These are phyloP conservation scores for Tridacna gigas DNA, from an alignment of 2,888 invertebrate genomes.

Conservation along the genomic window DNA sequence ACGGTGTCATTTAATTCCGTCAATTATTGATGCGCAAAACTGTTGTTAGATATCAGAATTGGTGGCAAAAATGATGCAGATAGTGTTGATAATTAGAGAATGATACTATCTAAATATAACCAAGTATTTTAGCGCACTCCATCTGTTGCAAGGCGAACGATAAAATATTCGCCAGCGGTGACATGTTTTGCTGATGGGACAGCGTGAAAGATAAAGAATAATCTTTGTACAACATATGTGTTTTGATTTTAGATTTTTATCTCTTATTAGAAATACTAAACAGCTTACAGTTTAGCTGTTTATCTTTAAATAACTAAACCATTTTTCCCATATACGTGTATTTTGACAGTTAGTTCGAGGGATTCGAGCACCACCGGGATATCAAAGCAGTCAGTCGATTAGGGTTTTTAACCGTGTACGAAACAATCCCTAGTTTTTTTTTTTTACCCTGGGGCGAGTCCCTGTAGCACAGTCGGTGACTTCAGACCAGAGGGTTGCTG, in stretches of 20 bases:
- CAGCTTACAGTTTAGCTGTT: neutral
- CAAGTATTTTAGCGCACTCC: neutral
- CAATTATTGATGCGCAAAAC: neutral
- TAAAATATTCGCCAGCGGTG: conserved; percentile 1
- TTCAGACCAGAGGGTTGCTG: too few relatives aligned
- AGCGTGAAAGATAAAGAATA: neutral
- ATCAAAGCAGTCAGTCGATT: too few relatives aligned
- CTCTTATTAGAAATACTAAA: neutral
- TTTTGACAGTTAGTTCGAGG: too few relatives aligned
- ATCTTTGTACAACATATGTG: neutral
- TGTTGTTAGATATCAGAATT: neutral
- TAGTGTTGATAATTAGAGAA: too few relatives aligned
- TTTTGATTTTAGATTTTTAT: neutral
- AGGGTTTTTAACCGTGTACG: too few relatives aligned
- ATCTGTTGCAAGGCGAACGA: neutral
- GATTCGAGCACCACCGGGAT: too few relatives aligned
- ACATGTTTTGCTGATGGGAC: neutral
- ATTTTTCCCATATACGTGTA: too few relatives aligned
- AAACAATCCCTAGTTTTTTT: too few relatives aligned
- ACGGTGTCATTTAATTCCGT: neutral
- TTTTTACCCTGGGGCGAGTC: too few relatives aligned
- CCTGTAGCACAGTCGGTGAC: too few relatives aligned
- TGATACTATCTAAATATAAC: neutral
- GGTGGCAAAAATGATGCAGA: too few relatives aligned
- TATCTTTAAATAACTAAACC: too few relatives aligned